Base-by-base conservation (phyloP, 1,140 invertebrate genomes). In the Callitettix versicolor region DNA sequence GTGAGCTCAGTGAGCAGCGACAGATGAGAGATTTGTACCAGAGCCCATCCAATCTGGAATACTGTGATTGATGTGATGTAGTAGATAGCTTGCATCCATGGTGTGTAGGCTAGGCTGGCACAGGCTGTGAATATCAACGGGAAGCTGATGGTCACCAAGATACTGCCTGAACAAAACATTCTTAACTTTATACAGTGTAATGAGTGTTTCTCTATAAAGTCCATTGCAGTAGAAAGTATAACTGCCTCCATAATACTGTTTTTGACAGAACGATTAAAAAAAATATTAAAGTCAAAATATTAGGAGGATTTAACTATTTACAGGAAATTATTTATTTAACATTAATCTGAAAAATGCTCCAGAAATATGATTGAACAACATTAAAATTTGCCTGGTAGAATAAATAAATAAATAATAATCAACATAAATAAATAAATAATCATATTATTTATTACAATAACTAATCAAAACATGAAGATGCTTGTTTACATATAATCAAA, bases 41-140 rank as follows among this genome's bases (percentile, higher is more conserved):
- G 73, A 4, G 91, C 90, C 91, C 91, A 95, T 7, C 90, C 90
- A 60, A 85, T 84, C 75, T 95, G 92, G 69, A 95, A 95, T 36
- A 91, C 68, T 20, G 82, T 74, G 52, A 95, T 89, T 58, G 90
- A 83, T 18, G 78, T 67, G 1, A 81, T 73, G 67, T 90, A 92
- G 68, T 86, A 88, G 0, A 85, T 59, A 5, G 84, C 73, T 65
- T 79, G 74, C 61, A 75, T 76, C 73, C 73, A 77, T 30, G 66
- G 53, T 58, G 58, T 71, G 55, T 33, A 70, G 62, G 57, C 63
- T 64, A 75, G 82, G 14, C 67, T 75, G 64, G 79, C 78, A 71
- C 79, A 88, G 63, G 70, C 70, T 63, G 76, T 79, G 76, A 88
- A 96, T 46, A 92, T 80, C 58, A 95, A 78, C 0, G 89, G 87